These are phyloP conservation scores for Sialia sialis DNA, from an alignment of 2,113 vertebrate genomes.

Conservation along the genomic window DNA sequence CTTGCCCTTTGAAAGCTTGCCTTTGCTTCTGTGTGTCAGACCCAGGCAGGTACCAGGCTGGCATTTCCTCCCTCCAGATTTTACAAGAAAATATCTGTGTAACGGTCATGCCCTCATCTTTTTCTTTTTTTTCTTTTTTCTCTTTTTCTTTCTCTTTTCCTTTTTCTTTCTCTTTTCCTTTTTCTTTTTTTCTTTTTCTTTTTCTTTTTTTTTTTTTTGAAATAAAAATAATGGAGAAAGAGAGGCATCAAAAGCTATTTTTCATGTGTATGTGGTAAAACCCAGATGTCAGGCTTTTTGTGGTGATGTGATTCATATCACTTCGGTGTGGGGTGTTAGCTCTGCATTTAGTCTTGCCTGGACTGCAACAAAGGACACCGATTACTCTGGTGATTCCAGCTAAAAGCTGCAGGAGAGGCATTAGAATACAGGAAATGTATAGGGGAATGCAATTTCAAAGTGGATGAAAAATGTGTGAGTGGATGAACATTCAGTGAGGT, in stretches of 20 bases:
- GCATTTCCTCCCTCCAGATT: background rate
- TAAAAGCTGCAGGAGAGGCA: conserved; percentile 59
- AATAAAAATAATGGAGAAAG: background rate
- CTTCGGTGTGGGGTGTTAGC: conserved; percentile 22
- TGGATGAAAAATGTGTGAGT: conserved; percentile 62
- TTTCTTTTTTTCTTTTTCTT: too few species aligned
- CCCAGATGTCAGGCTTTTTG: conserved; percentile 52
- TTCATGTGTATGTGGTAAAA: background rate
- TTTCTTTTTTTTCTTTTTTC: too few species aligned
- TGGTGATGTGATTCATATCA: conserved; percentile 27
- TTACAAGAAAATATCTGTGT: background rate
- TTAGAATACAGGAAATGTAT: conserved; percentile 61
- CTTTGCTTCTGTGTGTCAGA: background rate
- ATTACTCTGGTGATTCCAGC: conserved; percentile 52
- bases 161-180: too few species aligned
- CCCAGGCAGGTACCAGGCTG: background rate
- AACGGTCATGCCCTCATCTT: background rate
- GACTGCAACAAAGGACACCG: conserved; percentile 26
- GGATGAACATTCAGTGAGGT: conserved; percentile 53
- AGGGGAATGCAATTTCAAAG: conserved; percentile 51
- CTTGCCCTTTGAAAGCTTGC: background rate
- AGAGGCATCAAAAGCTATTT: conserved; percentile 46
- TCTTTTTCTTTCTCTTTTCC: too few species aligned
- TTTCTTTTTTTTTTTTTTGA: background rate
- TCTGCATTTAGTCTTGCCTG: conserved; percentile 53